Evolutionary conservation across 2,888 invertebrate genomes (phyloP), one percentile per base, ranked within the genome.

Genomic region (Drosophila phalerata): DNA sequence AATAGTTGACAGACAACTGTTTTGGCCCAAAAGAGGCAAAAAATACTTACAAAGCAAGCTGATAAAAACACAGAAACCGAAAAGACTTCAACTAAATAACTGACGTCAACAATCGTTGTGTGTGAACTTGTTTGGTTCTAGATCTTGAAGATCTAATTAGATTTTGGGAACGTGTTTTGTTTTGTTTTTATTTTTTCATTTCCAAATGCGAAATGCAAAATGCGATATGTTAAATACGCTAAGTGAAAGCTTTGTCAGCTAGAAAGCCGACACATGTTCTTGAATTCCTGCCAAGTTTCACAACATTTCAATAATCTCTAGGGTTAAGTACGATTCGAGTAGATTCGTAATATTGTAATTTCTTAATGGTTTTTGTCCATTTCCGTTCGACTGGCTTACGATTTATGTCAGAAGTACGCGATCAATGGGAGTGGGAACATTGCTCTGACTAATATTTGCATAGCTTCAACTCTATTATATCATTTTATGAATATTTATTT

Each of bases 61-160:
- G 76, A 76, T 64, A 65, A 71, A 67, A 10, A 49, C 15, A 72
- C 63, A 49, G 47, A 63, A 63, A 65, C 64, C 15, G 37, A 52
- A 48, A 47, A 65, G 56, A 65, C 61, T 48, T 72, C 61, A 74
- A 25, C 56, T 10, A 43, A 40, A 32, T 37, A 34, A 49, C 32
- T 79, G 79, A 78, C 79, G 75, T 79, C 75, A 78, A 38, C 30
- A 34, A 42, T 51, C 48, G 48, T 17, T 66, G 48, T 48, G 48
- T 48, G 58, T 81, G 84, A 86, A 86, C 87, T 84, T 86, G 84
- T 84, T 79, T 57, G 47, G 8, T 69, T 64, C 60, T 38, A 45
- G 53, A 48, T 75, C 72, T 79, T 69, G 73, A 61, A 84, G 77
- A 84, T 84, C 87, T 81, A 84, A 84, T 84, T 84, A 81, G 72